Conservation (phyloP, 2,888 invertebrate genomes). For the Tiliacea aurago region DNA sequence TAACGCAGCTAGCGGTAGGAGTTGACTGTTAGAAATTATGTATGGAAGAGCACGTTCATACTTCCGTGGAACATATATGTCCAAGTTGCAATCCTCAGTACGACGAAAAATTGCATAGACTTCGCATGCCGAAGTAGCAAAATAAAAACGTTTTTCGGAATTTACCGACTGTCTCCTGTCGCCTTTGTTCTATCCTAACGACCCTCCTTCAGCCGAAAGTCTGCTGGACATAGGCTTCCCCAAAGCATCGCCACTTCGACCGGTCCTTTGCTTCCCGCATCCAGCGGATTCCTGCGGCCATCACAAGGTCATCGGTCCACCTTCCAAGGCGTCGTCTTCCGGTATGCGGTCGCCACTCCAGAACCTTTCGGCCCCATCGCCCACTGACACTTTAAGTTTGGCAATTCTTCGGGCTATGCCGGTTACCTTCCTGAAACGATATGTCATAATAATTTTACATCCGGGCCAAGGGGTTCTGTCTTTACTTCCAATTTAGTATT, state of each 20-base stretch:
- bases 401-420: not conserved
- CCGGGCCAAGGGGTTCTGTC: too few species aligned
- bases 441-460: not conserved
- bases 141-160: too few species aligned
- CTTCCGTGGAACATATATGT: too few species aligned
- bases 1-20: too few species aligned
- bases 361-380: not conserved
- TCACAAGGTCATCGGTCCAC: not conserved
- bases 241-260: not conserved
- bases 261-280: not conserved
- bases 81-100: too few species aligned
- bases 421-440: not conserved
- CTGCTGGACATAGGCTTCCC: not conserved
- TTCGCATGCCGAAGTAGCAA: too few species aligned
- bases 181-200: too few species aligned
- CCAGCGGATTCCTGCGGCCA: not conserved
- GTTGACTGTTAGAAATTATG: too few species aligned
- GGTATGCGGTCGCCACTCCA: not conserved
- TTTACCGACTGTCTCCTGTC: too few species aligned
- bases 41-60: too few species aligned
- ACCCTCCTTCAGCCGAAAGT: too few species aligned
- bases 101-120: too few species aligned
- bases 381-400: not conserved
- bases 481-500: not conserved
- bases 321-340: not conserved